Evolutionary conservation across 2,797 vertebrate genomes (phyloP).

Genomic region (Anguilla megastoma): DNA sequence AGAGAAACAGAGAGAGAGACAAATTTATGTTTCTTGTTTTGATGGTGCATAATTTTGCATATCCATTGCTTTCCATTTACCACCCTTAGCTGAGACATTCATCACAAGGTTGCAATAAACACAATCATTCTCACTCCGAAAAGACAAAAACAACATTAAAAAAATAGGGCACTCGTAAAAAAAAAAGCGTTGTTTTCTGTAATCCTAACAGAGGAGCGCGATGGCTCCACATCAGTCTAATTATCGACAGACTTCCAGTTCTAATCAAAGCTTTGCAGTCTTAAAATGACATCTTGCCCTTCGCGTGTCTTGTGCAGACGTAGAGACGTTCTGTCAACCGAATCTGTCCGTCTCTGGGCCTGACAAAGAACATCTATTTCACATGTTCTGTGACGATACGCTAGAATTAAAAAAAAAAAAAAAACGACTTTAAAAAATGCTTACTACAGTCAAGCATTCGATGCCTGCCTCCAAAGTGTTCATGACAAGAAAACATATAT

Average conservation of each 20-base stretch:
- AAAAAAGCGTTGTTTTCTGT: not conserved
- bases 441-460: not conserved
- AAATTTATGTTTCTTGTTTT: not conserved
- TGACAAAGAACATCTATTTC: not conserved
- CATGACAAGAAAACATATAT: not conserved
- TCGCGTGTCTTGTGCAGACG: not conserved
- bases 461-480: not conserved
- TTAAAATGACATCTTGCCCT: not conserved
- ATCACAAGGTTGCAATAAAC: not conserved
- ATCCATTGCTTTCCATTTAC: not conserved
- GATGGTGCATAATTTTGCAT: not conserved
- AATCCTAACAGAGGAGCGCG: not conserved
- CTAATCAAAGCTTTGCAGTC: not conserved
- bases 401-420: not conserved
- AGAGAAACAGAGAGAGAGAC: not conserved
- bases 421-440: not conserved
- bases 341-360: not conserved
- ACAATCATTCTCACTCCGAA: not conserved
- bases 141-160: not conserved
- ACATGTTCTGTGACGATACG: not conserved
- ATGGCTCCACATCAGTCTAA: not conserved
- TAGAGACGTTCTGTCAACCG: not conserved
- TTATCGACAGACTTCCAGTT: not conserved
- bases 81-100: not conserved
- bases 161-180: not conserved